Evolutionary conservation across 1,140 invertebrate genomes (phyloP), one percentile per base, ranked within the genome.

Genomic region (Bombus consobrinus): DNA sequence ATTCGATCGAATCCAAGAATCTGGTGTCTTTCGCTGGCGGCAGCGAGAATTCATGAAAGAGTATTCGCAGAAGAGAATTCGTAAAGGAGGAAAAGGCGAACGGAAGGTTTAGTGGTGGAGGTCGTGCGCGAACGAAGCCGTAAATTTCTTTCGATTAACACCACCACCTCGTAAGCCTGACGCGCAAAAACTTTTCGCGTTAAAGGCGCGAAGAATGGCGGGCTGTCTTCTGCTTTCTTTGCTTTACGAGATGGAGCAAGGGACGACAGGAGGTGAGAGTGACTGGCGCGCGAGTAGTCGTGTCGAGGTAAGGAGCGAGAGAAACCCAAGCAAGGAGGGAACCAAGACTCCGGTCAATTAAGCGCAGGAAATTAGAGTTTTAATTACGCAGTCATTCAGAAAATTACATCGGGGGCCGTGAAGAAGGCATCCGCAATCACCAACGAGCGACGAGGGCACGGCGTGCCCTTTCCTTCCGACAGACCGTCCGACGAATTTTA

Each of bases 371-470:
- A 95, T 95, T 95, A 95, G 95, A 95, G 94, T 95, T 95, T 95
- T 95, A 95, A 95, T 95, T 95, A 95, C 94, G 95, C 94, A 95
- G 95, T 95, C 95, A 95, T 95, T 95, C 95, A 95, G 95, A 95
- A 95, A 95, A 95, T 95, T 95, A 95, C 94, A 95, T 95, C 92
- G 95, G 94, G 91, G 92, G 92, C 93, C 92, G 90, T 91, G 93
- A 88, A 90, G 87, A 89, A 90, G 89, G 88, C 86, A 89, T 89
- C 88, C 86, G 88, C 88, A 90, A 90, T 89, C 86, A 87, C 59
- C 89, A 89, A 90, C 86, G 86, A 83, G 83, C 83, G 80, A 79
- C 69, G 85, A 47, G 76, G 78, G 79, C 81, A 62, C 73, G 81
- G 68, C 78, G 84, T 83, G 88, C 83, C 85, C 82, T 75, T 79